These are phyloP conservation scores for Pteria penguin DNA, from an alignment of 2,888 invertebrate genomes.

Conservation along the genomic window DNA sequence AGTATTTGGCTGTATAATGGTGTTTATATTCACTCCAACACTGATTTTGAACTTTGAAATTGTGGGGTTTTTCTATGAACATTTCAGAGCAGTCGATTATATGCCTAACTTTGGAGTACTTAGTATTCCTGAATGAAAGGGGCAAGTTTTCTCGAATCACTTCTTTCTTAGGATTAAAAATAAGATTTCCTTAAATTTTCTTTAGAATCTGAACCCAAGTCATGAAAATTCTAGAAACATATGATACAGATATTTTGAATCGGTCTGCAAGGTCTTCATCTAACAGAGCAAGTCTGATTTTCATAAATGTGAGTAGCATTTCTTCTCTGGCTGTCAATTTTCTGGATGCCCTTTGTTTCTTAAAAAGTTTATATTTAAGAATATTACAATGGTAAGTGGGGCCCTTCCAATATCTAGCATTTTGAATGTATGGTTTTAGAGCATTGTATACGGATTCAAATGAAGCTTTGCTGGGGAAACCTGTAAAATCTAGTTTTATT, in stretches of 20 bases:
- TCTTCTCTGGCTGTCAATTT: constrained; percentile 12
- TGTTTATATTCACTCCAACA: constrained; percentile 40
- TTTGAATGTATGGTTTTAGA: not conserved
- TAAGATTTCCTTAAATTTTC: not conserved
- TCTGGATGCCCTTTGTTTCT: not conserved
- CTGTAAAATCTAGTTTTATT: constrained; percentile 13
- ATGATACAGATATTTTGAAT: constrained; percentile 10
- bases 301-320: constrained; percentile 13
- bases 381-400: not conserved
- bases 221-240: constrained; percentile 4
- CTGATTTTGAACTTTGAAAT: constrained; percentile 9
- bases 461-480: constrained; percentile 1
- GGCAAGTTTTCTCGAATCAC: constrained; percentile 13
- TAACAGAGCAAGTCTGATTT: constrained; percentile 22
- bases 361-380: not conserved
- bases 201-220: constrained; percentile 23
- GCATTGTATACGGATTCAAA: constrained; percentile 10
- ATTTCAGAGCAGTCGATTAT: constrained; percentile 34
- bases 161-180: constrained; percentile 18
- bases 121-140: constrained; percentile 2
- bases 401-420: constrained; percentile 30
- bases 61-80: constrained; percentile 20
- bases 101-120: constrained; percentile 11
- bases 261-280: constrained; percentile 22
- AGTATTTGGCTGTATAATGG: constrained; percentile 40